Percentiles rank a stretch among this genome's conserved stretches.
phyloP scores from a whole-genome alignment of 2,113 vertebrate genomes.

The Rafetus swinhoei region DNA sequence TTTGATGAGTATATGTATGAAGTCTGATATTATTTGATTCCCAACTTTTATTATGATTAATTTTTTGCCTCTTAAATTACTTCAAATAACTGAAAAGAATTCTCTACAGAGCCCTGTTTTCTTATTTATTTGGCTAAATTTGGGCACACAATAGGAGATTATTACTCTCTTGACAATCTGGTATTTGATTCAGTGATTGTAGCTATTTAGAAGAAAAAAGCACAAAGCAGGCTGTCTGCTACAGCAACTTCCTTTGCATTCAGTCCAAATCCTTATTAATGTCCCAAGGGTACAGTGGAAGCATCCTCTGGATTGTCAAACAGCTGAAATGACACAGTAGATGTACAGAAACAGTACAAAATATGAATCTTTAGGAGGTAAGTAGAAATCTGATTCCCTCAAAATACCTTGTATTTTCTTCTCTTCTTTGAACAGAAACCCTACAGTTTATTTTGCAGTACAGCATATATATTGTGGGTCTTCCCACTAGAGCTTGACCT shows the following conservation, averaged over 20 bases:
- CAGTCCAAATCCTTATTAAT: not conserved
- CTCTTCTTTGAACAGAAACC: not conserved
- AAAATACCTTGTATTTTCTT: not conserved
- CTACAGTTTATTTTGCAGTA: not conserved
- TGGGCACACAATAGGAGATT: not conserved
- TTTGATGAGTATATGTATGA: not conserved
- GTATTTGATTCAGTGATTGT: not conserved
- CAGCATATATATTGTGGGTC: not conserved
- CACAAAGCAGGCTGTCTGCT: not conserved
- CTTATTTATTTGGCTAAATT: not conserved
- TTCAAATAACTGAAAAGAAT: not conserved
- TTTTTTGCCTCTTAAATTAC: constrained; percentile 34
- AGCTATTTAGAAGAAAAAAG: not conserved
- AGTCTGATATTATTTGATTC: constrained; percentile 8
- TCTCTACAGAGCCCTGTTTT: not conserved
- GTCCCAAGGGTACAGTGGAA: not conserved
- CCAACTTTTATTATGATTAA: not conserved
- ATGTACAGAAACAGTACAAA: not conserved
- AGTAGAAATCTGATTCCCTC: accelerated
- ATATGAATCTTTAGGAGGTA: not conserved
- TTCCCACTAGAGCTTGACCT: not conserved
- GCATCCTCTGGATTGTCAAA: not conserved
- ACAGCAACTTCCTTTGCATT: not conserved
- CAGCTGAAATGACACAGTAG: not conserved
- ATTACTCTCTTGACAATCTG: not conserved